Base-by-base conservation (phyloP, 1,140 invertebrate genomes). In the Lanistes nyassanus region DNA sequence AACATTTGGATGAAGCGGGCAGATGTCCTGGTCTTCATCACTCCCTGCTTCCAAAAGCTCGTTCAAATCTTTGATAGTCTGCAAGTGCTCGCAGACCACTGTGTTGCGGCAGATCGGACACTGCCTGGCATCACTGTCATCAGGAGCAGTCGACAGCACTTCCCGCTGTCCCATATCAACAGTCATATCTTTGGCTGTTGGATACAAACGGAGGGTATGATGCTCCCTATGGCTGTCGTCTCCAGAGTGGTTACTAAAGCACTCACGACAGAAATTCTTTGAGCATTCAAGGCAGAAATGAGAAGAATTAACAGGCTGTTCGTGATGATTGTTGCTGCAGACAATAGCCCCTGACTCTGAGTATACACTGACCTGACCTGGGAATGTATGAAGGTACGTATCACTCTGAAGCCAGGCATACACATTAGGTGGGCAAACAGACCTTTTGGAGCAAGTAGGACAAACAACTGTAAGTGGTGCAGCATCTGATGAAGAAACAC, bases 31-130 rank as follows among this genome's bases (percentile, higher is more conserved):
- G 19, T 47, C 42, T 13, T 9, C 2, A 47, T 6, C 42, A 47
- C 19, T 47, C 19, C 9, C 9, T 9, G 42, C 19, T 62, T 37
- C 3, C 70, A 26, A 39, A 72, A 60, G 42, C 0, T 55, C 26
- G 5, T 72, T 56, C 1, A 72, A 55, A 42, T 72, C 31, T n/a
- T 60, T 42, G 26, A 72, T 23, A 31, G 36, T 56, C 16, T 31
- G 23, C 37, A 56, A 37, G 56, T 72, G 70, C 21, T 72, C 70
- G 21, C 70, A 72, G 5, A 21, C 60, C 21, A 34, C 70, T 39
- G 70, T 72, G 36, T 72, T 72, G 19, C 70, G 56, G 70, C 70
- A 72, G 47, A 72, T 60, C 6, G 70, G 70, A 37, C 70, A 72
- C 37, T 72, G 53, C 21, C 34, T 29, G 4, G 37, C 23, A 58